Conservation (phyloP, 1,140 invertebrate species). For the Drosophila rhopaloa region DNA sequence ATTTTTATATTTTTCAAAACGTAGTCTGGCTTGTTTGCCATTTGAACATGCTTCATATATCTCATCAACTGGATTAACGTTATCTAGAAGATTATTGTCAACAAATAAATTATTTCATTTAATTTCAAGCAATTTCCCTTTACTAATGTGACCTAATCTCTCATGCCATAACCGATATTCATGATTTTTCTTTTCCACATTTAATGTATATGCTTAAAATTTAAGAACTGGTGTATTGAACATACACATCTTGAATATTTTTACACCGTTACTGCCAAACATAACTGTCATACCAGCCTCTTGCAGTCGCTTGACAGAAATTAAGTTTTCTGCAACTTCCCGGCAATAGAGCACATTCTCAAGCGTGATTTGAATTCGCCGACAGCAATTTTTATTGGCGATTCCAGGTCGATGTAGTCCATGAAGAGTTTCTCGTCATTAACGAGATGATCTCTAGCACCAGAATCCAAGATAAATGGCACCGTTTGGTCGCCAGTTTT, state of each 20-base stretch:
- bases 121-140: constrained; percentile 69
- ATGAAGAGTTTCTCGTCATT: constrained; percentile 1
- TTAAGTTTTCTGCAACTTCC: constrained; percentile 23
- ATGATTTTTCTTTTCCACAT: constrained; percentile 12
- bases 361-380: constrained; percentile 11
- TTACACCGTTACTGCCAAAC: constrained; percentile 5
- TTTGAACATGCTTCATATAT: constrained; percentile 58
- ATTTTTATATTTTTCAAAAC: constrained; percentile 48
- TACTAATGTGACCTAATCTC: constrained; percentile 74
- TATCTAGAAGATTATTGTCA: constrained; percentile 58
- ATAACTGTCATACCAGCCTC: constrained; percentile 15
- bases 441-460: constrained; percentile 9
- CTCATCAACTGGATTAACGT: constrained; percentile 41
- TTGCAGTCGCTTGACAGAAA: constrained; percentile 19
- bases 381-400: constrained; percentile 13
- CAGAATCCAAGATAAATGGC: constrained; percentile 1
- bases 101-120: constrained; percentile 71
- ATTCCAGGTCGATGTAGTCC: not conserved
- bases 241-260: constrained; percentile 14
- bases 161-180: constrained; percentile 64
- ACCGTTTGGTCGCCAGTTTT: not conserved
- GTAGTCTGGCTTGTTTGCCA: constrained; percentile 84
- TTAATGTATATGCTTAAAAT: constrained; percentile 6
- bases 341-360: constrained; percentile 17
- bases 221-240: constrained; percentile 10